These are phyloP conservation scores for Megalonaias nervosa DNA, from an alignment of 1,140 invertebrate genomes.

Conservation along the genomic window DNA sequence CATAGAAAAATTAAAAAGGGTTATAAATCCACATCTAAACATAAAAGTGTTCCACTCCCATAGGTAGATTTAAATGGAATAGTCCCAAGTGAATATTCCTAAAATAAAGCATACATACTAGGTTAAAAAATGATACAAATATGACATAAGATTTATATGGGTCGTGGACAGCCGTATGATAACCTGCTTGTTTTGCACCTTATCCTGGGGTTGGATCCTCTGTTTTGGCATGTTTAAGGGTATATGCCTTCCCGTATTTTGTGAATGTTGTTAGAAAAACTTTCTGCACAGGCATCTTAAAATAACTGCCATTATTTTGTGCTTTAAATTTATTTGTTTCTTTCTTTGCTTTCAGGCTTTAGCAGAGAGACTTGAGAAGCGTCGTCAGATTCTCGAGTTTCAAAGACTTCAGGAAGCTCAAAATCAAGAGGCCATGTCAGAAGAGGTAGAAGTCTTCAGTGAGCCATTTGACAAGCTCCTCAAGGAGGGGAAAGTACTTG, in stretches of 20 bases:
- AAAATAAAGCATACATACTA: too few relatives aligned
- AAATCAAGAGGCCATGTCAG: conserved; percentile 30
- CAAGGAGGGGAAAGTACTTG: conserved; percentile 48
- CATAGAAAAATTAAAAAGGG: too few relatives aligned
- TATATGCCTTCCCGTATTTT: not conserved
- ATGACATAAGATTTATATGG: too few relatives aligned
- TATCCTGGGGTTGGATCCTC: too few relatives aligned
- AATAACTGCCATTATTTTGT: not conserved
- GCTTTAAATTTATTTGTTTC: not conserved
- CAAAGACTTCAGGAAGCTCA: conserved; percentile 51
- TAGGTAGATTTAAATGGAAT: too few relatives aligned
- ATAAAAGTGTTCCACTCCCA: too few relatives aligned
- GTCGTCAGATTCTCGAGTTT: conserved; percentile 54
- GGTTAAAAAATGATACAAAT: too few relatives aligned
- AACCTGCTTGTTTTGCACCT: too few relatives aligned
- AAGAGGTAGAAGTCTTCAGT: conserved; percentile 39
- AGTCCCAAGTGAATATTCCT: too few relatives aligned
- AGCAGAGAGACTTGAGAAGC: conserved; percentile 57
- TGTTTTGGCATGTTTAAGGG: too few relatives aligned
- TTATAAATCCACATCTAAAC: too few relatives aligned
- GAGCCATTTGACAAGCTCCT: conserved; percentile 46
- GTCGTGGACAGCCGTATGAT: too few relatives aligned
- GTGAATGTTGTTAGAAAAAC: not conserved
- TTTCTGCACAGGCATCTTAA: not conserved
- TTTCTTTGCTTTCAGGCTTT: conserved; percentile 44